Evolutionary conservation across 2,888 invertebrate genomes (phyloP).

Genomic region (Erebia ligea): DNA sequence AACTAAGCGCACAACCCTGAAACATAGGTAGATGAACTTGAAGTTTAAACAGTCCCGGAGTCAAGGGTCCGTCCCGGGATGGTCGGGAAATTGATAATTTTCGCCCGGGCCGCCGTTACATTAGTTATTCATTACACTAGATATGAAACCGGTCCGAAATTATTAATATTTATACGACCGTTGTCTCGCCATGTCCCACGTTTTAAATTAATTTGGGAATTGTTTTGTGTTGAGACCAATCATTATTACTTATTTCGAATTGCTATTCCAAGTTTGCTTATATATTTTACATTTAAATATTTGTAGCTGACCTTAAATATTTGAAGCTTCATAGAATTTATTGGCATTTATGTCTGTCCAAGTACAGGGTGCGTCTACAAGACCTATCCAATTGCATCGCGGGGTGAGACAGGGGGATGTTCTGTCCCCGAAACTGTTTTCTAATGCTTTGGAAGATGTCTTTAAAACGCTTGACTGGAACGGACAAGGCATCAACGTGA

Average conservation of each 20-base stretch:
- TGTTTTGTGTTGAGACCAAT: constrained; percentile 34
- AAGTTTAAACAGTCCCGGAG: constrained; percentile 60
- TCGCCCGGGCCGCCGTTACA: constrained; percentile 63
- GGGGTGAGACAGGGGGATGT: too few relatives aligned
- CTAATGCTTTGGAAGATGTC: too few relatives aligned
- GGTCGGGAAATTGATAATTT: constrained; percentile 75
- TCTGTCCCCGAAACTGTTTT: too few relatives aligned
- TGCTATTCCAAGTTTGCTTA: neutral
- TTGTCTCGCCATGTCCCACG: constrained; percentile 65
- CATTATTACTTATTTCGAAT: constrained; percentile 4
- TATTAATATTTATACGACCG: constrained; percentile 73
- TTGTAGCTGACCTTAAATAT: too few relatives aligned
- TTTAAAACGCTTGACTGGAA: too few relatives aligned
- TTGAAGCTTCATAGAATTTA: too few relatives aligned
- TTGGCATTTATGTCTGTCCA: too few relatives aligned
- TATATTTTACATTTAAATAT: neutral
- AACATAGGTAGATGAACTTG: constrained; percentile 28
- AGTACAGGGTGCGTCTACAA: too few relatives aligned
- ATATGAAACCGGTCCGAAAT: constrained; percentile 65
- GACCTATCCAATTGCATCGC: too few relatives aligned
- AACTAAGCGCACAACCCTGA: constrained; percentile 22
- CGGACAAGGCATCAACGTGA: too few relatives aligned
- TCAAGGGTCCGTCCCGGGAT: constrained; percentile 62
- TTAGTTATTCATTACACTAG: constrained; percentile 78
- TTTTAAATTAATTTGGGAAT: constrained; percentile 70